A percentile compares a stretch with the other conserved stretches of the same genome.
Conservation (phyloP, 92 coral and sea anemone genomes). For the Actinernus sp. region DNA sequence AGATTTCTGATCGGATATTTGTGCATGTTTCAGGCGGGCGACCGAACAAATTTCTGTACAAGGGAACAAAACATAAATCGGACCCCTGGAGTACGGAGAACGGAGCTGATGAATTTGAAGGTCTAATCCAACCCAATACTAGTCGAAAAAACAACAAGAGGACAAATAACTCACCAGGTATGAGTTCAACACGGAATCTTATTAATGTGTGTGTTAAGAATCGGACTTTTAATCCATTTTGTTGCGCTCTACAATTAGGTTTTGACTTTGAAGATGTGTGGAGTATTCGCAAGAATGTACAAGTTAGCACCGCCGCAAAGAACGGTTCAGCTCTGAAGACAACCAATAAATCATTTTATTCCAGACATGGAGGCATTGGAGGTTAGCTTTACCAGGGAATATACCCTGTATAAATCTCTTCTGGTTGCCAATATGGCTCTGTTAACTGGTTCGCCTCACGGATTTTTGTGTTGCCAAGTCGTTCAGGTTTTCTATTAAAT, state of each 20-base stretch:
- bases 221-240: no score
- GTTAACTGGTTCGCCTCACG: not conserved
- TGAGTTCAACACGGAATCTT: not conserved
- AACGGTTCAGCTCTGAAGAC: constrained; percentile 78
- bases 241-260: no score
- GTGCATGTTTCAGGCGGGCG: constrained; percentile 58
- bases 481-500: not conserved
- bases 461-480: not conserved
- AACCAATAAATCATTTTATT: constrained; percentile 72
- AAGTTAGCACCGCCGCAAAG: constrained; percentile 69
- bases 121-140: constrained; percentile 33
- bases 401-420: not conserved
- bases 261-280: constrained; percentile 81
- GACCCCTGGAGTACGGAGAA: constrained; percentile 71
- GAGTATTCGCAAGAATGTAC: constrained; percentile 89
- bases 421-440: not conserved
- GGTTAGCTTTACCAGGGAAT: constrained; percentile 39
- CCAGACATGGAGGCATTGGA: constrained; percentile 77
- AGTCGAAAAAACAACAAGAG: constrained; percentile 35
- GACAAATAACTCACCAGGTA: constrained; percentile 69
- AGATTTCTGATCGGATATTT: no score
- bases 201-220: not conserved
- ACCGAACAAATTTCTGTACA: constrained; percentile 80
- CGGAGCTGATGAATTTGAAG: constrained; percentile 29
- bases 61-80: constrained; percentile 44